Conservation (phyloP, 2,888 invertebrate species). For the Branchipolynoe longqiensis region DNA sequence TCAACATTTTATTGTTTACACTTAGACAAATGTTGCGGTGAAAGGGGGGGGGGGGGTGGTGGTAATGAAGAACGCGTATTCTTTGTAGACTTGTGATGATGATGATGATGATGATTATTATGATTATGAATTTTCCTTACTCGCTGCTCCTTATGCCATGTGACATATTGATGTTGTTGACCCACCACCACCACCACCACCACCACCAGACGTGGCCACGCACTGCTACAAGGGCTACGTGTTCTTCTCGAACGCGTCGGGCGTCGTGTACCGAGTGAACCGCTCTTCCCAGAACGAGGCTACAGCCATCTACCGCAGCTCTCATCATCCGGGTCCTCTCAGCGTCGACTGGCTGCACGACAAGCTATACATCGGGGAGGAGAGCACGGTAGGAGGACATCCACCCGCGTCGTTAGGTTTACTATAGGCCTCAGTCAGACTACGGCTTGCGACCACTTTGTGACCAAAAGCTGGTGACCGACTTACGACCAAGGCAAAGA, state of each 20-base stretch:
- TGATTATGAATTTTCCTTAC: too few species aligned
- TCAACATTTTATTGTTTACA: too few species aligned
- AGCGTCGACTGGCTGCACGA: conserved; percentile 95
- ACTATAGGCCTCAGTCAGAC: too few species aligned
- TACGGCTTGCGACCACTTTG: too few species aligned
- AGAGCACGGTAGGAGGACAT: conserved; percentile 83
- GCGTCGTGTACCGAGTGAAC: conserved; percentile 1
- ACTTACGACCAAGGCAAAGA: too few species aligned
- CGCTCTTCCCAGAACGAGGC: neutral
- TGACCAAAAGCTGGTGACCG: too few species aligned
- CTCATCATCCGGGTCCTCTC: conserved; percentile 76
- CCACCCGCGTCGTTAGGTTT: too few species aligned
- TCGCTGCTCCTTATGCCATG: neutral
- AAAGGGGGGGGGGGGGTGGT: too few species aligned
- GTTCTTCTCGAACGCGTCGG: conserved; percentile 53
- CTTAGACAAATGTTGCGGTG: too few species aligned
- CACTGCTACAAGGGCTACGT: conserved; percentile 51
- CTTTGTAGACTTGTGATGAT: too few species aligned
- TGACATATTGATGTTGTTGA: neutral
- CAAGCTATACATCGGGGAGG: conserved; percentile 91
- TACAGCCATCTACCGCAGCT: conserved; percentile 70
- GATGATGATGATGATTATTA: too few species aligned
- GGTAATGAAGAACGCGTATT: too few species aligned
- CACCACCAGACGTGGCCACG: conserved; percentile 54
- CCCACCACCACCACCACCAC: neutral